Conservation (phyloP, 92 coral and sea anemone genomes). For the Bergia puertoricense region DNA sequence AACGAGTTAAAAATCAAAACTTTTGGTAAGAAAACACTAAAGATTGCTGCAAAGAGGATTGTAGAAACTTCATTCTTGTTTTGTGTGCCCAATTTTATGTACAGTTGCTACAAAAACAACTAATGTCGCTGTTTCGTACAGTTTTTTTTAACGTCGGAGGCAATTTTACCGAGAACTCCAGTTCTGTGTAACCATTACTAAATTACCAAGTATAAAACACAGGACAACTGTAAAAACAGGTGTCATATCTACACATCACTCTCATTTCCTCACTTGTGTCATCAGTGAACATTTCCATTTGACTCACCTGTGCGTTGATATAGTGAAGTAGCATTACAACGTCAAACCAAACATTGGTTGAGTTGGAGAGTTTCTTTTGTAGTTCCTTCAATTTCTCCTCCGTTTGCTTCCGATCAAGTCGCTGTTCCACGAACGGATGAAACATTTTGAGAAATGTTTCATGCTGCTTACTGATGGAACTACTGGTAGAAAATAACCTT, state of each 20-base stretch:
- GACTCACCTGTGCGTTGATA: conserved; percentile 26
- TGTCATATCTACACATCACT: too few species aligned
- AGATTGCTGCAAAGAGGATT: too few species aligned
- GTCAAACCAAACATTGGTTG: conserved; percentile 27
- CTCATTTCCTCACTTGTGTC: neutral
- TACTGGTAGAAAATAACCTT: neutral
- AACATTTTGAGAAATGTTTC: neutral
- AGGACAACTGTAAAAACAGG: neutral
- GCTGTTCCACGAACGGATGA: neutral
- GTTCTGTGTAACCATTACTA: too few species aligned
- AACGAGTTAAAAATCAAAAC: neutral
- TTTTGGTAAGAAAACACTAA: neutral
- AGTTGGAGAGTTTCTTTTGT: neutral
- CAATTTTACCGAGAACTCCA: too few species aligned
- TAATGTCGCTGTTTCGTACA: too few species aligned
- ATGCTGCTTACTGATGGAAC: neutral
- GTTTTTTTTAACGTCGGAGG: too few species aligned
- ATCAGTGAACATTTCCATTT: neutral
- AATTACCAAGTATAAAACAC: too few species aligned
- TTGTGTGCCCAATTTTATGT: too few species aligned
- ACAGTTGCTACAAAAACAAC: too few species aligned
- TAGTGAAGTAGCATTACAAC: neutral
- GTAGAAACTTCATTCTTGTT: too few species aligned
- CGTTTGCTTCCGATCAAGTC: neutral
- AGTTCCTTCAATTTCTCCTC: conserved; percentile 3